Evolutionary conservation across 2,113 vertebrate genomes (phyloP), one percentile per base, ranked within the genome.

Genomic region (Chamaea fasciata): DNA sequence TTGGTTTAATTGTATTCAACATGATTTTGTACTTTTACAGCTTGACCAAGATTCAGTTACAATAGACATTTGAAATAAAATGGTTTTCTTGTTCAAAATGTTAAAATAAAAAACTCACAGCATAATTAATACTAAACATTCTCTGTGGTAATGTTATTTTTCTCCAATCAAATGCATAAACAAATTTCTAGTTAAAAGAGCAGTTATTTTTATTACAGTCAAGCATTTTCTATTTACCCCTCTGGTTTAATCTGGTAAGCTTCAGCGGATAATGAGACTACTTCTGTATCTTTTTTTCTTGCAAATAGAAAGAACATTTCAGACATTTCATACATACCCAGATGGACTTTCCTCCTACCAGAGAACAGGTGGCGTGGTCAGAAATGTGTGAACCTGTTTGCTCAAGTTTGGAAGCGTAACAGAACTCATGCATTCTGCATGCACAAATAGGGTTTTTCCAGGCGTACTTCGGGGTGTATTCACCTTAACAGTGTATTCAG

Each of bases 321-420:
- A 50, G 27, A 13, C 2, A 10, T 50, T 84, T 87, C 55, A 24
- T 22, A 16, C 35, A 13, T 21, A 9, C 21, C 62, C 56, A 64
- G 19, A 26, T 2, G 5, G 26, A 44, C 0, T 3, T 65, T 69
- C 13, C 14, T 91, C 11, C 16, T 1, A 0, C 10, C 42, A 4
- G 35, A 23, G 62, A 80, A 39, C 3, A 49, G 67, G 17, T 27
- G 44, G 1, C 1, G 1, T 21, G 19, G 27, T 77, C 81, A 84
- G 31, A 83, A 64, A 37, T n/a, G 14, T n/a, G 33, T 47, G 42
- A 53, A 55, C 7, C 13, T 20, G 7, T 62, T 84, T 52, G 4
- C 23, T 82, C 15, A 31, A 28, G 26, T 55, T 71, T 79, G 49
- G 41, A 92, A 71, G 8, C 4, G 0, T 28, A 70, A 13, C 12